A percentile compares a stretch with the other conserved stretches of the same genome.
phyloP scores from a whole-genome alignment of 1,140 invertebrate species.

The Bombus fervidus region DNA sequence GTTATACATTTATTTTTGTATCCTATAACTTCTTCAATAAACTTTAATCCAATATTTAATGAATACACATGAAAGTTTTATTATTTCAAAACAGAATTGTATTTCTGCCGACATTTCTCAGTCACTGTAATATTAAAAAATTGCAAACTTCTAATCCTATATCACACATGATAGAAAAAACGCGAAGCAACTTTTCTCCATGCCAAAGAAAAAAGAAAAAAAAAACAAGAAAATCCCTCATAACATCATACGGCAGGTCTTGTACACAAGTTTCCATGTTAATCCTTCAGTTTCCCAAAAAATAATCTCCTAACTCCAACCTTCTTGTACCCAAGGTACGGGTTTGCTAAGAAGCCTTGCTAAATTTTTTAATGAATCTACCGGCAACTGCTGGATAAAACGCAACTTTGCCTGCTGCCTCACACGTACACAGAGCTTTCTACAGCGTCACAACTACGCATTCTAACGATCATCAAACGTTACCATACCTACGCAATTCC shows the following conservation, averaged over 20 bases:
- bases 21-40: neutral
- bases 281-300: neutral
- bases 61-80: neutral
- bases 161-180: neutral
- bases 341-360: neutral
- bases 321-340: neutral
- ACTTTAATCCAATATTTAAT: neutral
- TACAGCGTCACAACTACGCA: neutral
- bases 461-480: neutral
- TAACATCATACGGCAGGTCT: neutral
- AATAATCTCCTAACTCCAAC: neutral
- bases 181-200: neutral
- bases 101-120: no score
- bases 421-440: no score
- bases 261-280: neutral
- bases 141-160: neutral
- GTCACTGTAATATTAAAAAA: neutral
- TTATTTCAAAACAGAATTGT: neutral
- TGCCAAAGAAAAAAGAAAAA: neutral
- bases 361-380: conserved; percentile 2
- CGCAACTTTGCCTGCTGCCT: neutral
- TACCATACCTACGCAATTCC: neutral
- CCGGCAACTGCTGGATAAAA: neutral
- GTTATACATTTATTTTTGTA: neutral
- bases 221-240: neutral